Evolutionary conservation across 1,140 invertebrate species (phyloP).

Genomic region (Bombus vancouverensis): DNA sequence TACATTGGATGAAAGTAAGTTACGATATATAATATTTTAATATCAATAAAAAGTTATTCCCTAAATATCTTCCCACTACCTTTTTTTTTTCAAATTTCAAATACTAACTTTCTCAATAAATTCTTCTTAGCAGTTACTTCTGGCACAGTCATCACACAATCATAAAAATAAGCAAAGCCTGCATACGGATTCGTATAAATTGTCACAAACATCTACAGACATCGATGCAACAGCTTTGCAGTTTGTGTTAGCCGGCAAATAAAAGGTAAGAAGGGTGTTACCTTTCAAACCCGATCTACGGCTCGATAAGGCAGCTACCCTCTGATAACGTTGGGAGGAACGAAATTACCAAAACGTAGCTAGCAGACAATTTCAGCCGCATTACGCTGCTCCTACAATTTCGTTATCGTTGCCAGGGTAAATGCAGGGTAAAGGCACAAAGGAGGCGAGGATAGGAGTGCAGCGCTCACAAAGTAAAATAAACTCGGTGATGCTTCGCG

Average conservation of each 20-base stretch:
- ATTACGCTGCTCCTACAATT: constrained; percentile 37
- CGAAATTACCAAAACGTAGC: constrained; percentile 44
- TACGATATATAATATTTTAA: too few relatives aligned
- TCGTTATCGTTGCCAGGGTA: constrained; percentile 48
- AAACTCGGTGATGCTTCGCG: constrained; percentile 34
- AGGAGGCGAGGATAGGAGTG: constrained; percentile 4
- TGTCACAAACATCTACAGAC: not conserved
- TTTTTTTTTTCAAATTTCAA: too few relatives aligned
- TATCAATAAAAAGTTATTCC: too few relatives aligned
- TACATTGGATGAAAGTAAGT: too few relatives aligned
- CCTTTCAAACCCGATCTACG: not conserved
- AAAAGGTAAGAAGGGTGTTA: not conserved
- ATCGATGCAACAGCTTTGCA: not conserved
- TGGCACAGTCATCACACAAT: too few relatives aligned
- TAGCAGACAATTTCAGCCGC: constrained; percentile 43
- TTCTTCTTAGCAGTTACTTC: too few relatives aligned
- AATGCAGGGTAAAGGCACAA: constrained; percentile 39
- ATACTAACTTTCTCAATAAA: too few relatives aligned
- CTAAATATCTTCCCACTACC: not conserved
- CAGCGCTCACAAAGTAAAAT: constrained; percentile 44
- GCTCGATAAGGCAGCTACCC: not conserved
- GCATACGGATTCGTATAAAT: not conserved
- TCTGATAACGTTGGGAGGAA: constrained; percentile 27
- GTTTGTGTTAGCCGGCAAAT: not conserved
- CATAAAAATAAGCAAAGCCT: not conserved